Evolutionary conservation across 2,888 invertebrate genomes (phyloP), one percentile per base, ranked within the genome.

Genomic region (Meta bourneti): DNA sequence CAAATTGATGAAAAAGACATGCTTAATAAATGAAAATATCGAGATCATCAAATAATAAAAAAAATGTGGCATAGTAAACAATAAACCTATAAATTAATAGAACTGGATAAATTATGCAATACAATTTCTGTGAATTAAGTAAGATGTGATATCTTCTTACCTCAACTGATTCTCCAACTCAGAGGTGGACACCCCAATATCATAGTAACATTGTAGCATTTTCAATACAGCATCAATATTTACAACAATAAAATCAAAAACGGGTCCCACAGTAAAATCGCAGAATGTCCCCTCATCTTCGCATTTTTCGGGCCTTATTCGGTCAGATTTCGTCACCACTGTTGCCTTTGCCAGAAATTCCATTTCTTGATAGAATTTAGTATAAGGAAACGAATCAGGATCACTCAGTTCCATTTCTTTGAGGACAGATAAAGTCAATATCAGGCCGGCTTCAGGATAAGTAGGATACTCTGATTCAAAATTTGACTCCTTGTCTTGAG

Each of bases 401-500:
- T 87, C 87, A 19, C 54, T 54, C 11, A 61, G 34, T 71, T 91
- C 72, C 87, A 91, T 87, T 20, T 74, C 69, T 61, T 54, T 19
- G 13, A 91, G 81, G 20, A 88, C 69, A 71, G 82, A 51, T 16
- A 87, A 20, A 4, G 54, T 83, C 52, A 91, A 78, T 19, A 77
- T 13, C 13, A 91, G 82, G 16, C 91, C 91, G n/a, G 87, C 91
- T 20, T 78, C 72, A 49, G 78, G 51, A 82, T 61, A 82, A 54
- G 61, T 87, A 8, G 86, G 87, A 83, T 83, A 91, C n/a, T 71
- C 70, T 8, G 5, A 61, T 48, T 85, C 79, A 19, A n/a, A 19
- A n/a, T 16, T 61, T 61, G 61, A 61, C 61, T 16, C 34, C 11
- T 74, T 61, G 7, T 74, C 48, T 51, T n/a, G 1, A 34, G 19